Evolutionary conservation across 23 tunicate species (phyloP).

Genomic region (Diplosoma virens): DNA sequence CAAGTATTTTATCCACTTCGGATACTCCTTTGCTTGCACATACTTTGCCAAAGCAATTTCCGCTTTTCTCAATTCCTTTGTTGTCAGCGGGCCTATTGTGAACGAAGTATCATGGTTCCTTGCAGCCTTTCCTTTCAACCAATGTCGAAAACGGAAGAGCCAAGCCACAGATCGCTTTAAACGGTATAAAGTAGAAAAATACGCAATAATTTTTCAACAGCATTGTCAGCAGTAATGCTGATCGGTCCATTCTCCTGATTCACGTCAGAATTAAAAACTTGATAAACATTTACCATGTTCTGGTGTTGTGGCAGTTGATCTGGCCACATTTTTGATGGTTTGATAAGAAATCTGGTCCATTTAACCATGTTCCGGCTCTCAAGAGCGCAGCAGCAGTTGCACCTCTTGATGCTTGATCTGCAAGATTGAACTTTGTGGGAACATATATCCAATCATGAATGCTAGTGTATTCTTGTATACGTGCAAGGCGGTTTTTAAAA

Average conservation of each 20-base stretch:
- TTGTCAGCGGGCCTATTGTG: not conserved
- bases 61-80: not conserved
- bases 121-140: not conserved
- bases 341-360: constrained; percentile 5
- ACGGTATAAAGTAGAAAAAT: constrained; percentile 14
- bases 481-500: constrained; percentile 4
- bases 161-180: constrained; percentile 5
- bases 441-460: constrained; percentile 23
- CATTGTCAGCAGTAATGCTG: too few relatives aligned
- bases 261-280: not conserved
- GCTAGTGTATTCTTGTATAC: not conserved
- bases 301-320: too few relatives aligned
- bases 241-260: too few relatives aligned
- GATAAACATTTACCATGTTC: too few relatives aligned
- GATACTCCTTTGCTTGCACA: not conserved
- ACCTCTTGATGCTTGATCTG: constrained; percentile 10
- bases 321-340: not conserved
- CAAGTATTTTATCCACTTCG: too few relatives aligned
- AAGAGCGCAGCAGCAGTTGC: not conserved
- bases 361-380: not conserved
- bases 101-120: not conserved
- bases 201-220: not conserved
- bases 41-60: not conserved
- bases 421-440: not conserved
- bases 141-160: not conserved